phyloP scores from a whole-genome alignment of 2,797 vertebrate genomes.

The Characodon lateralis region DNA sequence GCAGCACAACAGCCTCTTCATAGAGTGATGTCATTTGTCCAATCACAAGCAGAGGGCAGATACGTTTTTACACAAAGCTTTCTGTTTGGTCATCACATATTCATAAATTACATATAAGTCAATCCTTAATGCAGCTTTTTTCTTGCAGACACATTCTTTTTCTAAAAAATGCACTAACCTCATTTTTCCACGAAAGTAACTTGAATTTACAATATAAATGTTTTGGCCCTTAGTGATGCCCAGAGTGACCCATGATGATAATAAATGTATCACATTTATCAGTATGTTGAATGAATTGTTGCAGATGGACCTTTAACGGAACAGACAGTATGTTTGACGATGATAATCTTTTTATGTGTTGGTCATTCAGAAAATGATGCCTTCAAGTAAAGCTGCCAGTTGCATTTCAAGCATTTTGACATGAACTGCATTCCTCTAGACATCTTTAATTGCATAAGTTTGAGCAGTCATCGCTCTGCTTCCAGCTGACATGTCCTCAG shows the following conservation, averaged over 20 bases:
- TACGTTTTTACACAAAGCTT: neutral
- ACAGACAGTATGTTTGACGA: neutral
- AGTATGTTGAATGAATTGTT: neutral
- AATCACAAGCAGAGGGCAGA: neutral
- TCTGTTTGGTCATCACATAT: too few species aligned
- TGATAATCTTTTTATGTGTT: neutral
- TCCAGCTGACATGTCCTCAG: neutral
- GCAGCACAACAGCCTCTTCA: neutral
- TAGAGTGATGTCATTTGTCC: neutral
- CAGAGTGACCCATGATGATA: neutral
- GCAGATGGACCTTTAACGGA: neutral
- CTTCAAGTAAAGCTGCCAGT: neutral
- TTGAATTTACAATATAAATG: neutral
- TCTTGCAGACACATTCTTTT: too few species aligned
- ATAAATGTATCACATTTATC: neutral
- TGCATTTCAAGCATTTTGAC: neutral
- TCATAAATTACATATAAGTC: too few species aligned
- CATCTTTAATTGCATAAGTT: conserved; percentile 10
- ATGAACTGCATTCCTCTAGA: neutral
- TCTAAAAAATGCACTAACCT: too few species aligned
- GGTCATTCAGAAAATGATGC: neutral
- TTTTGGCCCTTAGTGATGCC: neutral
- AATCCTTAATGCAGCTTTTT: too few species aligned
- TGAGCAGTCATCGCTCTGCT: neutral
- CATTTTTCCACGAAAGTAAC: too few species aligned